Conservation (phyloP, 2,888 invertebrate species). For the Eupithecia tripunctaria region DNA sequence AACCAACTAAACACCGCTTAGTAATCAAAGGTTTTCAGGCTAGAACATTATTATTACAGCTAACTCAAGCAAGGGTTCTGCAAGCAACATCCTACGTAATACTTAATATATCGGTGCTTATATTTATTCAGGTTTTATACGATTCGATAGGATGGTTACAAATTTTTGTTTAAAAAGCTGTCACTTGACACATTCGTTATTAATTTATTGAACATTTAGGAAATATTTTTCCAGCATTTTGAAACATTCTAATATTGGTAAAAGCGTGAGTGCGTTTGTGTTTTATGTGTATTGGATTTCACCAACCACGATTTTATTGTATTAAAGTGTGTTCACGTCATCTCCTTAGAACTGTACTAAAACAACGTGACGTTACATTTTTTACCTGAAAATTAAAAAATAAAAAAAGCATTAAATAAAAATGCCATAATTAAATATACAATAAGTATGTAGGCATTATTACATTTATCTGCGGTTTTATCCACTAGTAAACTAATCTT, state of each 20-base stretch:
- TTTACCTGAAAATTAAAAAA: too few species aligned
- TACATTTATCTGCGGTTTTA: not conserved
- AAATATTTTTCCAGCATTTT: not conserved
- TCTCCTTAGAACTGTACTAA: not conserved
- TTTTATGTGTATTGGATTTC: not conserved
- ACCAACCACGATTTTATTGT: not conserved
- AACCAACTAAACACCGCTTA: not conserved
- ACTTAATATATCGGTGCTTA: constrained; percentile 29
- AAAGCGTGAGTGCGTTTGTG: not conserved
- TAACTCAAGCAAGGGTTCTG: constrained; percentile 22
- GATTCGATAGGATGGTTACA: constrained; percentile 32
- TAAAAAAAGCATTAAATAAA: too few species aligned
- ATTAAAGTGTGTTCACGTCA: not conserved
- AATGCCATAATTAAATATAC: too few species aligned
- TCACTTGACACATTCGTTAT: constrained; percentile 16
- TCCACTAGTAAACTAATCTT: not conserved
- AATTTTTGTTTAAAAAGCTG: constrained; percentile 34
- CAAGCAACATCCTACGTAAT: constrained; percentile 29
- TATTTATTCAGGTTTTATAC: constrained; percentile 41
- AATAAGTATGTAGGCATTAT: not conserved
- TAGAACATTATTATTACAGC: constrained; percentile 34
- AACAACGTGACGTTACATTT: not conserved
- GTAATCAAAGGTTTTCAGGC: constrained; percentile 16
- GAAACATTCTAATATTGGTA: not conserved
- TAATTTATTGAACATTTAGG: constrained; percentile 1